Evolutionary conservation across 1,140 invertebrate genomes (phyloP).

Genomic region (Drosophila eugracilis): DNA sequence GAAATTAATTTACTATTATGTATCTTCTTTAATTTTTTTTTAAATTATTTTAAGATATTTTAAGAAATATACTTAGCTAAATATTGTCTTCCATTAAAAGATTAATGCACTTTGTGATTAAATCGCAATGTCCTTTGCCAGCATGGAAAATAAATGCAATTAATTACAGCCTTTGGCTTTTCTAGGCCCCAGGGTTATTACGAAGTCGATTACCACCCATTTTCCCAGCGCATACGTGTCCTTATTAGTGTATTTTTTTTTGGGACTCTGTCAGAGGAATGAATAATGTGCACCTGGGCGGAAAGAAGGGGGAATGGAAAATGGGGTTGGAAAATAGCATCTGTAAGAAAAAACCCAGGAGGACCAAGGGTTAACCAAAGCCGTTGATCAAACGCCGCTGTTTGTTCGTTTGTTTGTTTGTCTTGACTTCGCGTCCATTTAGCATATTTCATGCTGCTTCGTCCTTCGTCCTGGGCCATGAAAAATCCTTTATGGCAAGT

Average conservation of each 20-base stretch:
- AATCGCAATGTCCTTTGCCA: no score
- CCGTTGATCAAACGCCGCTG: slow-evolving; percentile 24
- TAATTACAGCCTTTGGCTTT: not conserved
- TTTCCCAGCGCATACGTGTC: slow-evolving; percentile 2
- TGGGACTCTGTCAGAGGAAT: slow-evolving; percentile 3
- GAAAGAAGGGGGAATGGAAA: not conserved
- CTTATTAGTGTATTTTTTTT: not conserved
- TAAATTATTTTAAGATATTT: no score
- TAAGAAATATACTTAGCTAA: no score
- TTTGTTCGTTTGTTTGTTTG: slow-evolving; percentile 6
- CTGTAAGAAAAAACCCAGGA: not conserved
- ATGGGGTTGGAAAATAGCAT: not conserved
- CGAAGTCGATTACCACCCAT: not conserved
- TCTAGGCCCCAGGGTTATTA: not conserved
- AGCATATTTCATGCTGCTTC: slow-evolving; percentile 31
- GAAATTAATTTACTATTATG: no score
- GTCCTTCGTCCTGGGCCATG: not conserved
- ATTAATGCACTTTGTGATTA: not conserved
- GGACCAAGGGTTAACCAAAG: slow-evolving; percentile 1
- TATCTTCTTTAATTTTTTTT: no score
- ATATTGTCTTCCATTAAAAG: not conserved
- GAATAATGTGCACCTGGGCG: slow-evolving; percentile 7
- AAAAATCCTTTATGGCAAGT: slow-evolving; percentile 22
- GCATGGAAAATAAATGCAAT: not conserved
- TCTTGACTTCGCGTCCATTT: slow-evolving; percentile 28